phyloP scores from a whole-genome alignment of 2,888 invertebrate species.

The Priocnemis perturbator region DNA sequence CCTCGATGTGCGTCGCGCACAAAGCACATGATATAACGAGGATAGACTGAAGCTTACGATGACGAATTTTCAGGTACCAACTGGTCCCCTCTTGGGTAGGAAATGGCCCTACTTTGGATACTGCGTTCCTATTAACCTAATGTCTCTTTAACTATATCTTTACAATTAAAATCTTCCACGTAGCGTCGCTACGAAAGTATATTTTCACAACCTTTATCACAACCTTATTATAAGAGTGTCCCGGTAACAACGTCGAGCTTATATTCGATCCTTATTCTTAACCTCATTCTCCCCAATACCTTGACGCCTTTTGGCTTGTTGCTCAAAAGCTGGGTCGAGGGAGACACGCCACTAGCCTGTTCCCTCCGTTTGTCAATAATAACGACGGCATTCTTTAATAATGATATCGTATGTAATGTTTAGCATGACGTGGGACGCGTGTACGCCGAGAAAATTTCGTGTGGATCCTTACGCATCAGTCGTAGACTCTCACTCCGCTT shows the following conservation, averaged over 20 bases:
- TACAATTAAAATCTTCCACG: constrained; percentile 66
- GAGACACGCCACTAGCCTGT: constrained; percentile 32
- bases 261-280: not conserved
- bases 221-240: constrained; percentile 73
- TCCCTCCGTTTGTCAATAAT: constrained; percentile 42
- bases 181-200: constrained; percentile 68
- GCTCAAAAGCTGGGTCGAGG: constrained; percentile 25
- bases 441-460: no score
- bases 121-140: constrained; percentile 46
- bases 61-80: no score
- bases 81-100: constrained; percentile 39
- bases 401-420: no score
- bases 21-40: no score
- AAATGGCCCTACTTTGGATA: constrained; percentile 41
- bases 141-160: constrained; percentile 44
- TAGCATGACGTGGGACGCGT: no score
- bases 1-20: no score
- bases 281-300: no score
- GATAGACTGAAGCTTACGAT: constrained; percentile 3
- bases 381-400: not conserved
- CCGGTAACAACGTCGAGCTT: constrained; percentile 59
- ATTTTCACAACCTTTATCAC: constrained; percentile 63
- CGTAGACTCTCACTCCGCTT: no score
- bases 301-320: constrained; percentile 28
- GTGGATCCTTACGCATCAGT: no score